Base-by-base conservation (phyloP, 2,888 invertebrate genomes). In the Phania funesta region DNA sequence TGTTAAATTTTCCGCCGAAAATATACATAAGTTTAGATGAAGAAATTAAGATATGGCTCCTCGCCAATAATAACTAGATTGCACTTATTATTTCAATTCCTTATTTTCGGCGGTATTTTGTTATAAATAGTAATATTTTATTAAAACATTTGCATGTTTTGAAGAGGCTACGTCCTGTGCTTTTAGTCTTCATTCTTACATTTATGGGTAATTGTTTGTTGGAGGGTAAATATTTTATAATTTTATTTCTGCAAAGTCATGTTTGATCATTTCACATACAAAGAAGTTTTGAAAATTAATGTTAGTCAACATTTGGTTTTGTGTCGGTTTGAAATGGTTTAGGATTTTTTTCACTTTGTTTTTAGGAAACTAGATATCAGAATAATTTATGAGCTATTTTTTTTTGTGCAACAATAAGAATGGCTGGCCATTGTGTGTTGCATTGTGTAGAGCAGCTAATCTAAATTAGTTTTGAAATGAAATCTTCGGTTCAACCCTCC, bases 401-500 rank as follows among this genome's bases (percentile, higher is more conserved):
- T 13, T 24, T 26, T 54, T 62, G 64, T 50, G 70, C 62, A 48
- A 38, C 32, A 64, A 18, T 54, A 56, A 64, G 74, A 78, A 78
- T 48, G 50, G 46, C 64, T 50, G 38, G 29, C 58, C 50, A 74
- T 82, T 78, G 74, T 74, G 32, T 74, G n/a, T 52, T 73, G 71
- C 26, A 48, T 41, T 75, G 58, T 50, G 16, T 62, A 58, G 62
- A 52, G 32, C 65, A 74, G 64, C 64, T 62, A 82, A 74, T 82
- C 78, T 74, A 78, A 82, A 82, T 82, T 78, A 78, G 82, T 74
- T 82, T 74, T 70, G 74, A 73, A 81, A 78, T 70, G 52, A 78
- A 78, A 74, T 82, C 74, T 78, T 52, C 35, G 68, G 50, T 70
- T 70, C 73, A 82, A 41, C 62, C 56, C 32, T 56, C 16, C 16